Evolutionary conservation across 92 coral and sea anemone species (phyloP), one percentile per base, ranked within the genome.

Genomic region (Umimayanthus kanabou): DNA sequence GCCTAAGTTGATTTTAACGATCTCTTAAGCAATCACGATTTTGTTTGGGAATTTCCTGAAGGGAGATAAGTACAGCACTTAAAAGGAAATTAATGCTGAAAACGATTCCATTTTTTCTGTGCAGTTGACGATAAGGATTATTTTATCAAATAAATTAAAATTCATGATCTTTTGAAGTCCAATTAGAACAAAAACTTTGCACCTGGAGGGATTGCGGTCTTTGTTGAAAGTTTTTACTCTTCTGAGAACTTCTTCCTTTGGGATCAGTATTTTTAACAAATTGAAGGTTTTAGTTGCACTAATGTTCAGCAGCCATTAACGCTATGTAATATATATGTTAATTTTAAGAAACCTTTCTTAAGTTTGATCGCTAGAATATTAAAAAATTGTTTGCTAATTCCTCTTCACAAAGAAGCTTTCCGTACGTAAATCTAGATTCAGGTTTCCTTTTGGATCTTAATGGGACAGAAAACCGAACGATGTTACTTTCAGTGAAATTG

Each of bases 151-250:
- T 18, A 69, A 70, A 83, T 83, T 83, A 83, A 83, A 70, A 83
- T 83, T 83, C 87, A 70, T 83, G 87, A 69, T 65, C 73, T 66
- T 81, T 81, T 81, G 58, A 55, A 70, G 66, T 49, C 58, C 77
- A 70, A 73, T 83, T 70, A 70, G 87, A 83, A 83, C 87, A 83
- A 83, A 69, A 83, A n/a, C 76, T 13, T 45, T 70, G 76, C 87
- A 83, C 87, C 87, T 83, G 87, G 76, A 75, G 77, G 87, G 78
- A 83, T 83, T 67, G 58, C n/a, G 64, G 77, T 83, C 77, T 69
- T 83, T 83, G 87, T 83, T 83, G 77, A 83, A 45, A 47, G 65
- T 70, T 83, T 74, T 69, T 42, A 13, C 78, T 83, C 30, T 29
- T 45, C 76, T 61, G 69, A 83, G 78, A 49, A 40, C 55, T 83